These are phyloP conservation scores for Lepisosteus osseus DNA, from an alignment of 2,113 vertebrate genomes.

Conservation along the genomic window DNA sequence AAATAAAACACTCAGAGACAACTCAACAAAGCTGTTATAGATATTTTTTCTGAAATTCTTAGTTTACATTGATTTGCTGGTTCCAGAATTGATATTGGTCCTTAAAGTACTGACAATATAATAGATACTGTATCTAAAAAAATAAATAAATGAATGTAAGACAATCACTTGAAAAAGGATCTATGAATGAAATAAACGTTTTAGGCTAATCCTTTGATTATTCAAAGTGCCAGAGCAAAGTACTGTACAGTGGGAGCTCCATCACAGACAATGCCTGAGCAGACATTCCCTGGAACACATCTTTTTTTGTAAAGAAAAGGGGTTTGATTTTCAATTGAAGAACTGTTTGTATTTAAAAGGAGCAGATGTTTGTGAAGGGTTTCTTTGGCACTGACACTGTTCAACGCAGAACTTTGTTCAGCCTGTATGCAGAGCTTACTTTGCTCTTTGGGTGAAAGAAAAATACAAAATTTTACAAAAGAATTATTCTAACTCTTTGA, in stretches of 20 bases:
- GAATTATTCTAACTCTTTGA: too few relatives aligned
- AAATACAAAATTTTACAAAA: too few relatives aligned
- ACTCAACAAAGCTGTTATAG: too few relatives aligned
- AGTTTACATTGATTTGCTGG: too few relatives aligned
- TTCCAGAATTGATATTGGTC: neutral
- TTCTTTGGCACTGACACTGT: slow-evolving; percentile 21
- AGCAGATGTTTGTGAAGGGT: slow-evolving; percentile 40
- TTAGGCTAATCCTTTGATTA: slow-evolving; percentile 18
- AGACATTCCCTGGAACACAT: slow-evolving; percentile 4
- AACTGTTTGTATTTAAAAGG: slow-evolving; percentile 31
- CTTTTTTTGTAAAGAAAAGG: slow-evolving; percentile 8
- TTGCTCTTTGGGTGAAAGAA: too few relatives aligned
- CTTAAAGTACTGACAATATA: neutral
- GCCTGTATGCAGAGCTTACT: neutral
- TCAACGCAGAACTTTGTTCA: neutral
- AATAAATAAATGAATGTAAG: neutral
- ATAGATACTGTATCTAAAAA: neutral
- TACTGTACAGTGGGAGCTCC: slow-evolving; percentile 30
- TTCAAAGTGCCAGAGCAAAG: slow-evolving; percentile 20
- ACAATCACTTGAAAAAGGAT: neutral
- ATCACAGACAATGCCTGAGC: neutral
- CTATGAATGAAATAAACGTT: slow-evolving; percentile 7
- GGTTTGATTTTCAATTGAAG: slow-evolving; percentile 1
- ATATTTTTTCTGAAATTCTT: too few relatives aligned
- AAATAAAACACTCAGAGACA: too few relatives aligned